Percentiles rank a stretch among this genome's conserved stretches.
Conservation (phyloP, 2,113 vertebrate species). For the Ceyx melanurus region DNA sequence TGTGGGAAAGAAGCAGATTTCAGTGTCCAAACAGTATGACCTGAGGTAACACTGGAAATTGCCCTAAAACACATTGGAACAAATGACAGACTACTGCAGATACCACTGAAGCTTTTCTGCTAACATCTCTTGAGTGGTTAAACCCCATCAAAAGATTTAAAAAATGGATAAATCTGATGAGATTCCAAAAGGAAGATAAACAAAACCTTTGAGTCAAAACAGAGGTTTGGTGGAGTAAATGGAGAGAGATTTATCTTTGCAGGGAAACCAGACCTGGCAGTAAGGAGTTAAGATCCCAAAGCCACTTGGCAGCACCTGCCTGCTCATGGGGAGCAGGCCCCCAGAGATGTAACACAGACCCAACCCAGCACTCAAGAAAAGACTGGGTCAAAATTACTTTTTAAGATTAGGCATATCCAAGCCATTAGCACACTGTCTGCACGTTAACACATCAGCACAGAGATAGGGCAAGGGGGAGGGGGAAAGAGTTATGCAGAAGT, state of each 20-base stretch:
- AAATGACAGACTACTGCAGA: background rate
- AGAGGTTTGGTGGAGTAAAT: background rate
- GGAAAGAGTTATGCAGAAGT: slow-evolving; percentile 56
- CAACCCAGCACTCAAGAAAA: background rate
- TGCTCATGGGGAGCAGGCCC: background rate
- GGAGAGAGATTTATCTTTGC: background rate
- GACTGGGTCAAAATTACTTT: slow-evolving; percentile 24
- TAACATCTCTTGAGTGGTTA: background rate
- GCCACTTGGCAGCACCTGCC: background rate
- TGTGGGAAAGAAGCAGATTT: background rate
- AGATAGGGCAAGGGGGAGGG: slow-evolving; percentile 9
- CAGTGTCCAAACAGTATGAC: background rate
- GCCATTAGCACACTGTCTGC: slow-evolving; percentile 59
- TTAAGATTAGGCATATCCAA: slow-evolving; percentile 27
- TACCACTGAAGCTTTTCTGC: background rate
- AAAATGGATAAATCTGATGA: background rate
- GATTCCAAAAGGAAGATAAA: background rate
- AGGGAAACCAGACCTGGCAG: background rate
- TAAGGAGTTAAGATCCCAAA: slow-evolving; percentile 5
- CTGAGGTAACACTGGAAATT: background rate
- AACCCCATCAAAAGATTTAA: background rate
- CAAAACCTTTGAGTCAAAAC: background rate
- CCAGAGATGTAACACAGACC: background rate
- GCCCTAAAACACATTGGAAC: background rate
- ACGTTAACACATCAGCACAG: slow-evolving; percentile 68